These are phyloP conservation scores for Meta bourneti DNA, from an alignment of 2,888 invertebrate species.

Conservation along the genomic window DNA sequence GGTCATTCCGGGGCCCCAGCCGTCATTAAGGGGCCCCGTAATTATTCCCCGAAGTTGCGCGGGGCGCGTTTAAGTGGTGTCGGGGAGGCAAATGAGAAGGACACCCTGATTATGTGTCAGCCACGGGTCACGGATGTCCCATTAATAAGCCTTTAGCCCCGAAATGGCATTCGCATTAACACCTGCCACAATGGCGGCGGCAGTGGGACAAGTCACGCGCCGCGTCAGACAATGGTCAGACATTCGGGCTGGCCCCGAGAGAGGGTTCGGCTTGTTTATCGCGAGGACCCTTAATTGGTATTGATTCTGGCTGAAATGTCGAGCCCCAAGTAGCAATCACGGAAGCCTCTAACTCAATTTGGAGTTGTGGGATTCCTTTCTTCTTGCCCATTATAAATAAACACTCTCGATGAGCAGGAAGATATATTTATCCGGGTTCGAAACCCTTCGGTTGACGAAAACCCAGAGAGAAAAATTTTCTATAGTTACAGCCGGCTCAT, in stretches of 20 bases:
- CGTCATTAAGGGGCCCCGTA: constrained; percentile 49
- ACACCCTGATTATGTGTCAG: constrained; percentile 47
- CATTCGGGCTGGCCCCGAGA: neutral
- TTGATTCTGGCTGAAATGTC: too few species aligned
- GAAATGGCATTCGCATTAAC: constrained; percentile 29
- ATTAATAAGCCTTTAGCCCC: constrained; percentile 35
- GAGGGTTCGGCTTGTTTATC: too few species aligned
- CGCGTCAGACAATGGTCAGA: neutral
- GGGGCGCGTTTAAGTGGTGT: constrained; percentile 24
- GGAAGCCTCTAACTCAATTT: too few species aligned
- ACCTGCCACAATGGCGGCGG: neutral
- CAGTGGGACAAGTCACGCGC: neutral
- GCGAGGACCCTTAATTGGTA: too few species aligned
- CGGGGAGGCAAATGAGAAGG: constrained; percentile 10
- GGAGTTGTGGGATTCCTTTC: too few species aligned
- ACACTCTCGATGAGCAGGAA: too few species aligned
- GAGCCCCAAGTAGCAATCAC: too few species aligned
- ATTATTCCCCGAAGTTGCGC: constrained; percentile 57
- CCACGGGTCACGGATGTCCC: constrained; percentile 16
- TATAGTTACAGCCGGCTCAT: too few species aligned
- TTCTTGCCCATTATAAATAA: too few species aligned
- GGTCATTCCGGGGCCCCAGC: constrained; percentile 29
- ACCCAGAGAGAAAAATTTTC: too few species aligned
- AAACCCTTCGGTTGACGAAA: too few species aligned
- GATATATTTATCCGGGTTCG: too few species aligned